These are phyloP conservation scores for Halocynthia aurantium DNA, from an alignment of 23 tunicate genomes.

Conservation along the genomic window DNA sequence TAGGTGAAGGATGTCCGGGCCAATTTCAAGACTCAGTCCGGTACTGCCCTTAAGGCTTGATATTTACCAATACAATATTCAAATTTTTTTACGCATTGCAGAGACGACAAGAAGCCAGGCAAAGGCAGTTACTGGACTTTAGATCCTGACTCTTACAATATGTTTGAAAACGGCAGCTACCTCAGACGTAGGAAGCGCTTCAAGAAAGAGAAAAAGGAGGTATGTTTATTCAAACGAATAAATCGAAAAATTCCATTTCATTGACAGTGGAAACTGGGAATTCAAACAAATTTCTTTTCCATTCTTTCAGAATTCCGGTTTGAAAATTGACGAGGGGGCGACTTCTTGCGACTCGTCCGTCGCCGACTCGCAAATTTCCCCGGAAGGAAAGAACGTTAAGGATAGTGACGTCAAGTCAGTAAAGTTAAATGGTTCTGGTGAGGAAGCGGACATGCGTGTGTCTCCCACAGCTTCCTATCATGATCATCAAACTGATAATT, in stretches of 20 bases:
- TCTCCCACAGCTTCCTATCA: not conserved
- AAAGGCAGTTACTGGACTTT: constrained; percentile 94
- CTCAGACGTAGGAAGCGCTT: constrained; percentile 87
- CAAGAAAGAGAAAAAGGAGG: constrained; percentile 65
- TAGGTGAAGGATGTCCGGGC: no score
- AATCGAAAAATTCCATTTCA: not conserved
- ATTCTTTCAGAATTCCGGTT: no score
- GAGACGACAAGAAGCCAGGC: constrained; percentile 90
- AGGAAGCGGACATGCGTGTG: not conserved
- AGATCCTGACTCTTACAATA: constrained; percentile 97
- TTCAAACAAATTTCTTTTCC: no score
- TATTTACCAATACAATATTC: no score
- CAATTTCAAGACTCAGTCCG: no score
- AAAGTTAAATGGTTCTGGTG: not conserved
- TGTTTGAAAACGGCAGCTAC: constrained; percentile 99
- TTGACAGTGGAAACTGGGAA: constrained; percentile 5
- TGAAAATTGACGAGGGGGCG: not conserved
- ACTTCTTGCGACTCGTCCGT: constrained; percentile 4
- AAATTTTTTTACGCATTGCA: not conserved
- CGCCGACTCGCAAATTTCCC: constrained; percentile 9
- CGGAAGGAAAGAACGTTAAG: constrained; percentile 4
- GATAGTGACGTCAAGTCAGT: constrained; percentile 2
- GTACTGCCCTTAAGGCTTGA: no score
- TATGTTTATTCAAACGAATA: not conserved
- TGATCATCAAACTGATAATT: not conserved